These are phyloP conservation scores for Proteles cristata DNA, from an alignment of 2,113 vertebrate genomes.

Conservation along the genomic window DNA sequence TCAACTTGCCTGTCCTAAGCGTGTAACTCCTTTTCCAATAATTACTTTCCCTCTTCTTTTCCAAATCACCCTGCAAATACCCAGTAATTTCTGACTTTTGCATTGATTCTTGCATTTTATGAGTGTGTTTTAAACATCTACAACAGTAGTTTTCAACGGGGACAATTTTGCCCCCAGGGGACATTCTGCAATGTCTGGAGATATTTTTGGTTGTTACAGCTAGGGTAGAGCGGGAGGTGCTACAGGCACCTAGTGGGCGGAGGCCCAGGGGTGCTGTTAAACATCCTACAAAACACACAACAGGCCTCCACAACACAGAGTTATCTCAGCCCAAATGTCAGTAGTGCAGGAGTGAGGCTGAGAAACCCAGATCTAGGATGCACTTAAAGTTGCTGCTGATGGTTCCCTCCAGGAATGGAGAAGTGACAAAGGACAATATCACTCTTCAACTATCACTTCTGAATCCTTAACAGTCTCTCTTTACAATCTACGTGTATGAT, in stretches of 20 bases:
- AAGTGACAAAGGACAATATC: accelerated
- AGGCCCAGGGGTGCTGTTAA: not conserved
- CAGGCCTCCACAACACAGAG: not conserved
- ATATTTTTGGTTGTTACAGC: no score
- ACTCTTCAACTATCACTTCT: not conserved
- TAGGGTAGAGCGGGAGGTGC: accelerated
- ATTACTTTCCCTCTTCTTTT: not conserved
- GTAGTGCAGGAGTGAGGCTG: not conserved
- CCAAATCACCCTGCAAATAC: not conserved
- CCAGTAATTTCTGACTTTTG: not conserved
- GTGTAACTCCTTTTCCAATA: not conserved
- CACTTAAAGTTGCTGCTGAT: accelerated
- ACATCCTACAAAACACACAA: not conserved
- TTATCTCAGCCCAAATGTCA: not conserved
- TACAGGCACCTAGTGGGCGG: accelerated
- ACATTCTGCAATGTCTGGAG: not conserved
- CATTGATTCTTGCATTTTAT: not conserved
- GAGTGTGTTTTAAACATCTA: not conserved
- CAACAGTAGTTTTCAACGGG: not conserved
- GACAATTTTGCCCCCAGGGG: not conserved
- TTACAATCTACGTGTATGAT: not conserved
- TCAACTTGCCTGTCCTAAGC: not conserved
- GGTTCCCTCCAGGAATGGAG: not conserved
- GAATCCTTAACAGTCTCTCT: not conserved
- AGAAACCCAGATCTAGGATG: no score